Conservation (phyloP, 2,888 invertebrate species). For the Ormyrus pomaceus region DNA sequence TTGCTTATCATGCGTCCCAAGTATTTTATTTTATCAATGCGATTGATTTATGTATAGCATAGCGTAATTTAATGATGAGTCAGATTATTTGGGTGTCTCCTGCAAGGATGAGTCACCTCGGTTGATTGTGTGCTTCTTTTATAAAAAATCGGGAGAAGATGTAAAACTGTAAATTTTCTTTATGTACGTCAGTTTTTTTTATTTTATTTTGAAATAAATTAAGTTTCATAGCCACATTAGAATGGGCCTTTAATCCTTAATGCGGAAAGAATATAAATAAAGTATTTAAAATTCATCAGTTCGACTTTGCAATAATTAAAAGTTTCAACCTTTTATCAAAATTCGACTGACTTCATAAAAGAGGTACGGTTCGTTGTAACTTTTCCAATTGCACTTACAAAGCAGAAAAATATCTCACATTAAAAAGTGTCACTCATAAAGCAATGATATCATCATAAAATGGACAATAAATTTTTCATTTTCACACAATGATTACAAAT, state of each 20-base stretch:
- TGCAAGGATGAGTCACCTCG: constrained; percentile 18
- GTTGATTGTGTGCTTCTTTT: neutral
- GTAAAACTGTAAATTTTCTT: constrained; percentile 1
- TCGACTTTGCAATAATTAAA: too few relatives aligned
- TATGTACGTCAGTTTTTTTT: neutral
- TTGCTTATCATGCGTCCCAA: neutral
- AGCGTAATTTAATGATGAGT: constrained; percentile 30
- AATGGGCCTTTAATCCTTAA: neutral
- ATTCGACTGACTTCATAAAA: too few relatives aligned
- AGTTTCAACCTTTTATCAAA: too few relatives aligned
- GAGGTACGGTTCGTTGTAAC: too few relatives aligned
- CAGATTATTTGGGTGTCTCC: constrained; percentile 8
- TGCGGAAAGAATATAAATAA: neutral
- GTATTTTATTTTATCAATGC: constrained; percentile 16
- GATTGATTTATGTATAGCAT: neutral
- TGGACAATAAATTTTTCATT: too few relatives aligned
- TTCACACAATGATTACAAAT: too few relatives aligned
- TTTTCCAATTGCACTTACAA: too few relatives aligned
- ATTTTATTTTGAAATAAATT: neutral
- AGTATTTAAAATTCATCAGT: too few relatives aligned
- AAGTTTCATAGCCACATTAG: neutral
- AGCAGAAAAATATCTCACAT: too few relatives aligned
- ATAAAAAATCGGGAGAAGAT: neutral
- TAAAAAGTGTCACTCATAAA: too few relatives aligned
- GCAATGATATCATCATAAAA: too few relatives aligned